Conservation (phyloP, 53 echinoderm and acorn worm species). For the Henricia sp. region DNA sequence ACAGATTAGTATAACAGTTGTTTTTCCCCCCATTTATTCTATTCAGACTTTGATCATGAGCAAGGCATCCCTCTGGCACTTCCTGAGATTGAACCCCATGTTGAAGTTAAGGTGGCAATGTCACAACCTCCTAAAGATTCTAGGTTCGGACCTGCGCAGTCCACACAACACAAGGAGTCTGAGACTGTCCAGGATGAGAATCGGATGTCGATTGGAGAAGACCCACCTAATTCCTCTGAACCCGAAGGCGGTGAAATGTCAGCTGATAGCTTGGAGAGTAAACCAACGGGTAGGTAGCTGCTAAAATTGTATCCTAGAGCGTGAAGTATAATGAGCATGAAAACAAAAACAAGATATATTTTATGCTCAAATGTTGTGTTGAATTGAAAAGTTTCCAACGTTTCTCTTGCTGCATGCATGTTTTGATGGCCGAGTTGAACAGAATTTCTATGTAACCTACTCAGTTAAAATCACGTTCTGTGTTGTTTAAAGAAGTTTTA, state of each 20-base stretch:
- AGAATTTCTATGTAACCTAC: too few relatives aligned
- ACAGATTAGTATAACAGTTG: background rate
- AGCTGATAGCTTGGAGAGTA: constrained; percentile 1
- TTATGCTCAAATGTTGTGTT: too few relatives aligned
- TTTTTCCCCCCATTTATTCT: background rate
- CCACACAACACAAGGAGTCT: background rate
- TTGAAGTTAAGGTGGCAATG: background rate
- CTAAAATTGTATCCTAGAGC: too few relatives aligned
- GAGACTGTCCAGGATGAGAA: background rate
- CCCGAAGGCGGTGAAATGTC: constrained; percentile 8
- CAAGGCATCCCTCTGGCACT: constrained; percentile 48
- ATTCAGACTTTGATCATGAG: constrained; percentile 77
- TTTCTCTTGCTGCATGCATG: background rate
- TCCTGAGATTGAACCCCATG: background rate
- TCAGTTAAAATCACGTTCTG: too few relatives aligned
- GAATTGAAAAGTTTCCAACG: background rate
- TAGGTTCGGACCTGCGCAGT: background rate
- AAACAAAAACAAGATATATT: too few relatives aligned
- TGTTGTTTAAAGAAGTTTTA: too few relatives aligned
- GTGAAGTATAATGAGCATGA: background rate
- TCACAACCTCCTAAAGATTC: background rate
- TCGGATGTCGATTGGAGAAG: background rate
- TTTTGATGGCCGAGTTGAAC: too few relatives aligned
- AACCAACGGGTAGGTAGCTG: background rate
- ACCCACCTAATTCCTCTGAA: background rate